Percentiles rank a stretch among this genome's conserved stretches.
phyloP scores from a whole-genome alignment of 2,888 invertebrate genomes.

The Andrena dorsata region DNA sequence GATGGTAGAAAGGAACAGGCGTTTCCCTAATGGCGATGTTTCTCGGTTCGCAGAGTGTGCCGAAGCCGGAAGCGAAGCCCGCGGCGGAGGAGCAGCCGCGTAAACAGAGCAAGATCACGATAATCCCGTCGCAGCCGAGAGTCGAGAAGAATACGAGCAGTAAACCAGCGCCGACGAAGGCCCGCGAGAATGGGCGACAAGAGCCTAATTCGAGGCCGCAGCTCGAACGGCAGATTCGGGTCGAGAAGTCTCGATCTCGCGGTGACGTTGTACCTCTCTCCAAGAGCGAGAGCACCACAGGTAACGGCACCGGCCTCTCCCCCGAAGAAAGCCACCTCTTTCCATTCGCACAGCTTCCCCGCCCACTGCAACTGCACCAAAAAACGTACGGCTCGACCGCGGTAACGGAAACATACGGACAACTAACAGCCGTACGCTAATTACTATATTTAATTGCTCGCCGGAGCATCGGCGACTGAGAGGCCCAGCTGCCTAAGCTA shows the following conservation, averaged over 20 bases:
- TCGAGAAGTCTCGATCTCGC: constrained; percentile 82
- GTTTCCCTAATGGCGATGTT: background rate
- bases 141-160: constrained; percentile 76
- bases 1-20: background rate
- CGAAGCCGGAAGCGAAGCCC: constrained; percentile 76
- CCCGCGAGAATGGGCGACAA: constrained; percentile 82
- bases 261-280: constrained; percentile 80
- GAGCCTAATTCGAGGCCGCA: constrained; percentile 81
- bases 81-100: constrained; percentile 73
- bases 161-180: constrained; percentile 75
- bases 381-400: background rate
- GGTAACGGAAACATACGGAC: background rate
- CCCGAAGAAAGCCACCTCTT: background rate
- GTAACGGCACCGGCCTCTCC: constrained; percentile 67
- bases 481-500: background rate
- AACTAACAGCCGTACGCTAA: background rate
- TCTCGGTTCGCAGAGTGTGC: constrained; percentile 77
- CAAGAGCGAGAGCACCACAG: constrained; percentile 83
- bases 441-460: background rate
- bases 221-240: constrained; percentile 82
- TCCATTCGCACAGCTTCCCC: background rate
- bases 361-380: background rate
- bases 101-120: constrained; percentile 85
- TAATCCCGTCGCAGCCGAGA: constrained; percentile 84
- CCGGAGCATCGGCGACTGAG: background rate